Conservation (phyloP, 2,888 invertebrate genomes). For the Acheta domesticus region DNA sequence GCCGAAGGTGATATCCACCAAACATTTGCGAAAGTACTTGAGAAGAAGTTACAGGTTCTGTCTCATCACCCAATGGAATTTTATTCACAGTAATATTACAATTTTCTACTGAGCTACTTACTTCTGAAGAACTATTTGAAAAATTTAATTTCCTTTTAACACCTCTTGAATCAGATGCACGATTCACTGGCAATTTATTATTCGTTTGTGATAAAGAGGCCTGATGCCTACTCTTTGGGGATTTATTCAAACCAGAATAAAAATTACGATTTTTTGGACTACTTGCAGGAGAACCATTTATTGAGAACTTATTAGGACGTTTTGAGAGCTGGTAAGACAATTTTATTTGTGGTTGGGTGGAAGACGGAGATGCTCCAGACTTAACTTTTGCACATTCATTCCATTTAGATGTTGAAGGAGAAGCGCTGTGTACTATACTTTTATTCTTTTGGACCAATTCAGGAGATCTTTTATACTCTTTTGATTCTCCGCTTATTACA, state of each 20-base stretch:
- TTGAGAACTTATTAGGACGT: conserved; percentile 20
- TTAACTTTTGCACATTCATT: too few relatives aligned
- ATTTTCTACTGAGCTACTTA: too few relatives aligned
- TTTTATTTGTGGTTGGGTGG: background rate
- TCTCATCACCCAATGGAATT: too few relatives aligned
- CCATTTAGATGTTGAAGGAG: too few relatives aligned
- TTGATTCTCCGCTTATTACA: too few relatives aligned
- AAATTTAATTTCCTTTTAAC: background rate
- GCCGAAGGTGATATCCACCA: conserved; percentile 21
- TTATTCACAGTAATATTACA: too few relatives aligned
- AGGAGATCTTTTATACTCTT: too few relatives aligned
- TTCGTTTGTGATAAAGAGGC: background rate
- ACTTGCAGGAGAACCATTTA: background rate
- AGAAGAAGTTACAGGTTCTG: too few relatives aligned
- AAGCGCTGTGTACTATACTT: too few relatives aligned
- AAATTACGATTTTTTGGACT: conserved; percentile 22
- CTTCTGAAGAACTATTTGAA: background rate
- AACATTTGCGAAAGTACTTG: background rate
- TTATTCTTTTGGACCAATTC: too few relatives aligned
- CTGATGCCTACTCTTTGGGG: background rate
- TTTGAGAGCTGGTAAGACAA: background rate
- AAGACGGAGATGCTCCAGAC: too few relatives aligned
- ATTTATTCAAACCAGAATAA: background rate
- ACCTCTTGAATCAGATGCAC: background rate
- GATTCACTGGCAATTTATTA: background rate